A percentile compares a stretch with the other conserved stretches of the same genome.
Evolutionary conservation across 2,888 invertebrate species (phyloP).

Genomic region (Eupelmus urozonus): DNA sequence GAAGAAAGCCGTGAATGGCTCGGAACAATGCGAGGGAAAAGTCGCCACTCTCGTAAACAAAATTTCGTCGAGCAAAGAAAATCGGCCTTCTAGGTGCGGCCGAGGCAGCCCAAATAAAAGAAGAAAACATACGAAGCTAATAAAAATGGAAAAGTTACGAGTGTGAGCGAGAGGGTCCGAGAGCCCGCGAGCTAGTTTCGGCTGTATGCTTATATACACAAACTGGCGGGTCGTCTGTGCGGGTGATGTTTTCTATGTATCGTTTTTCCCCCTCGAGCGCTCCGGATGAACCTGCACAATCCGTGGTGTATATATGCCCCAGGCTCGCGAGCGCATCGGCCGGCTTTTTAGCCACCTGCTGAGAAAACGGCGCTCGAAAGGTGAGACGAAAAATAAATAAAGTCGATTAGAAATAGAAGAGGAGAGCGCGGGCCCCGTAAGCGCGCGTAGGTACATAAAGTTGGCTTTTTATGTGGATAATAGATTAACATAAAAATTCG

Average conservation of each 20-base stretch:
- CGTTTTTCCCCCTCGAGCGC: not conserved
- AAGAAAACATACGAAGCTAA: constrained; percentile 1
- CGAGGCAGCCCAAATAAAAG: constrained; percentile 1
- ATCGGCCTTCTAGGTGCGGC: constrained; percentile 10
- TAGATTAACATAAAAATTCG: constrained; percentile 27
- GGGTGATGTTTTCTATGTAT: not conserved
- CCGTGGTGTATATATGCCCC: not conserved
- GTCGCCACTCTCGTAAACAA: constrained; percentile 45
- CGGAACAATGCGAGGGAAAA: constrained; percentile 35
- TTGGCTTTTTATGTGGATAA: constrained; percentile 17
- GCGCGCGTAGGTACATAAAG: constrained; percentile 13
- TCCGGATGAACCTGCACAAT: constrained; percentile 48
- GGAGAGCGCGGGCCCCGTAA: not conserved
- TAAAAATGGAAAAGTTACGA: constrained; percentile 50
- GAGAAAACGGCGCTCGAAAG: constrained; percentile 51
- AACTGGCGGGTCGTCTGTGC: no score
- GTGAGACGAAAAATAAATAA: constrained; percentile 32
- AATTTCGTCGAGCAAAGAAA: constrained; percentile 39
- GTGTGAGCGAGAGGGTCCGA: constrained; percentile 16
- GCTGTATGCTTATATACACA: not conserved
- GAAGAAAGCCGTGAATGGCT: constrained; percentile 16
- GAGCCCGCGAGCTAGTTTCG: constrained; percentile 26
- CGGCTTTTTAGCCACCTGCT: constrained; percentile 53
- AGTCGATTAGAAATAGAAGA: constrained; percentile 47
- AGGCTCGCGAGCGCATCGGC: not conserved